Base-by-base conservation (phyloP, 2,888 invertebrate species). In the Aphodius granarius region DNA sequence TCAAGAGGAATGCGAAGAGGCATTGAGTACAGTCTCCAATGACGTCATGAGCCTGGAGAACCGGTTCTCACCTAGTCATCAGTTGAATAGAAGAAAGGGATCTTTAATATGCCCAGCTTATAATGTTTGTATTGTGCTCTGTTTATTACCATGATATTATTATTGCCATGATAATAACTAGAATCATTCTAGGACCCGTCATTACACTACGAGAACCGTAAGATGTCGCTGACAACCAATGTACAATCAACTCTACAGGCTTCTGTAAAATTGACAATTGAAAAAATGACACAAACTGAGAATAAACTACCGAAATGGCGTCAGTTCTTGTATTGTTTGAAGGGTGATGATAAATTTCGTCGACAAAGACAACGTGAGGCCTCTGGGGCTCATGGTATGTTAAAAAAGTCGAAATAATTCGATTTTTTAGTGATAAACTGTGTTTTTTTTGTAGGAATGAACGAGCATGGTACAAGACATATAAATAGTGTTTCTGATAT, bases 401-500 rank as follows among this genome's bases (percentile, higher is more conserved):
- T 13, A 72, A 20, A 71, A 13, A 74, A 72, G 71, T 43, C 16
- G 62, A 16, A 22, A 4, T 18, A 72, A n/a, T 65, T 65, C 19
- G 9, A 5, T 20, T 20, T 20, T 4, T n/a, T 9, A 5, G 5
- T 43, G 0, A 63, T 18, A 73, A 18, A 70, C 72, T 43, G 0
- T 22, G 64, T 74, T 21, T 71, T 9, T 73, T n/a, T 75, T 77
- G 19, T 70, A 72, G 71, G 73, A 71, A 62, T 22, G 15, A 71
- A 73, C 23, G 84, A 83, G 75, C 82, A 83, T 76, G 83, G 82
- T n/a, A 84, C 87, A 64, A 91, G 93, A 62, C 93, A 94, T 83
- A 92, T 95, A 78, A 96, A 96, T 88, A 96, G 95, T 85, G 96
- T 96, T 5, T 96, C 95, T 0, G 89, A 92, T 84, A 96, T 96